Percentiles rank a stretch among this genome's conserved stretches.
Conservation (phyloP, 2,888 invertebrate species). For the Monopis laevigella region DNA sequence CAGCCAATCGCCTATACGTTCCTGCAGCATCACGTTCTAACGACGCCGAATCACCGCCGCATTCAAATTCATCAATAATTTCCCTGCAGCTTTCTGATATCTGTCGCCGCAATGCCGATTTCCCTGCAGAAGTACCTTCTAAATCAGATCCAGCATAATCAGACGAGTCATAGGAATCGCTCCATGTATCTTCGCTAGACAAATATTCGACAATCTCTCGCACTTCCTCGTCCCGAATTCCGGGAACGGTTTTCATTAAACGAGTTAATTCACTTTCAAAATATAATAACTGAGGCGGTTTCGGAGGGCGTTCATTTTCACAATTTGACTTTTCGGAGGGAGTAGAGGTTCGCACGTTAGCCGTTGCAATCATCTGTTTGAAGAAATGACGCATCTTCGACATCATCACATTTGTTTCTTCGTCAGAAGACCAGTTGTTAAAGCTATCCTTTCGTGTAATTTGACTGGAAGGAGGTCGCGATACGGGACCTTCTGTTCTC, state of each 20-base stretch:
- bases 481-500: constrained; percentile 56
- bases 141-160: constrained; percentile 91
- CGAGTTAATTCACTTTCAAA: constrained; percentile 91
- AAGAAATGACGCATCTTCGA: constrained; percentile 93
- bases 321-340: constrained; percentile 65
- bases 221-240: constrained; percentile 89
- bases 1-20: constrained; percentile 87
- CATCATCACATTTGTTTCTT: constrained; percentile 95
- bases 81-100: constrained; percentile 90
- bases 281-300: constrained; percentile 87
- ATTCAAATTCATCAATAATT: constrained; percentile 88
- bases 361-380: constrained; percentile 85
- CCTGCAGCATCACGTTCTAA: constrained; percentile 81
- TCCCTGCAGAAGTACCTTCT: constrained; percentile 72
- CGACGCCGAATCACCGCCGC: constrained; percentile 69
- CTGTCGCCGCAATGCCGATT: constrained; percentile 81
- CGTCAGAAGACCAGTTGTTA: constrained; percentile 94
- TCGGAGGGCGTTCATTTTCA: constrained; percentile 72
- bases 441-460: constrained; percentile 88
- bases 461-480: constrained; percentile 61
- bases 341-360: constrained; percentile 62
- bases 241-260: constrained; percentile 93
- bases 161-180: constrained; percentile 92
- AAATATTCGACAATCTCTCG: constrained; percentile 92
- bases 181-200: constrained; percentile 93